Evolutionary conservation across 1,140 invertebrate species (phyloP), one percentile per base, ranked within the genome.

Genomic region (Ladona fulva): DNA sequence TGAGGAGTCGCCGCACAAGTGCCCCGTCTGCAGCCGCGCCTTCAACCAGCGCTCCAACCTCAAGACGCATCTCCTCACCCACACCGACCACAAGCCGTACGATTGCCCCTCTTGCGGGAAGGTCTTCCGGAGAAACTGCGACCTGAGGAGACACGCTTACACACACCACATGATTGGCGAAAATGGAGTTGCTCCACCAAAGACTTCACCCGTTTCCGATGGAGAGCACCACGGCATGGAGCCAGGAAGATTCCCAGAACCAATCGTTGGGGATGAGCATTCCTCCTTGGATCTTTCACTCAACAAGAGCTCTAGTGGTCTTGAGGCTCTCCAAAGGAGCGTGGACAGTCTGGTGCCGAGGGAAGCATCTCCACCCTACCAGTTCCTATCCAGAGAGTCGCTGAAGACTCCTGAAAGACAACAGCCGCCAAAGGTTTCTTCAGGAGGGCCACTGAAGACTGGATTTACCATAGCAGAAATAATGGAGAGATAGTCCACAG

Each of bases 41-140:
- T 97, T 97, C 84, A 96, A 96, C 83, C 94, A 97, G 83, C 91
- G 95, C 24, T 95, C 94, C 59, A 97, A 97, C 83, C 87, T 97
- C 73, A 96, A 97, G 84, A 97, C 95, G 0, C 96, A 98, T 85
- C 87, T 97, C n/a, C 88, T 97, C 22, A 97, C 95, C 0, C 96
- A 97, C 85, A 97, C 95, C 11, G 95, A 97, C 82, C 94, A 96
- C 86, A 97, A 97, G 83, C 95, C 95, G 0, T 97, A 97, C 86
- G 93, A 97, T 82, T 98, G 96, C 82, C 92, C 91, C 77, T 92
- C 92, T 0, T 98, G 96, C 82, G 93, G 93, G 42, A 96, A 95
- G 82, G 93, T 95, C 0, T 95, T 95, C 82, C 87, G 93, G 74
- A 87, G 93, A 77, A 95, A 95, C 83, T 96, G 94, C 84, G 94